A percentile compares a stretch with the other conserved stretches of the same genome.
phyloP scores from a whole-genome alignment of 2,797 vertebrate genomes.

The Coranthus polyacanthus region DNA sequence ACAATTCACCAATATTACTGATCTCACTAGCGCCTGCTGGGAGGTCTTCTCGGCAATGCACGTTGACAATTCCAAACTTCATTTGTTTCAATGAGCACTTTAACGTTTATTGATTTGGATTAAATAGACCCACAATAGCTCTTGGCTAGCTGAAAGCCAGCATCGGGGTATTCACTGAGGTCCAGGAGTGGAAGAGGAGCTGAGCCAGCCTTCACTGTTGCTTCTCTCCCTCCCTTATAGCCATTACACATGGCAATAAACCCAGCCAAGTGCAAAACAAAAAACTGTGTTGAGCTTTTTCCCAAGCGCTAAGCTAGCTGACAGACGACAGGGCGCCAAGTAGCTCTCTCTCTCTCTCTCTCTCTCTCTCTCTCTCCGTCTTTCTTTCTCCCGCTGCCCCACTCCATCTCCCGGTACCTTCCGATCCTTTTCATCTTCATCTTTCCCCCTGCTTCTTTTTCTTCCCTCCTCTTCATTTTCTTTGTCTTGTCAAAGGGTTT shows the following conservation, averaged over 20 bases:
- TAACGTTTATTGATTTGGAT: constrained; percentile 72
- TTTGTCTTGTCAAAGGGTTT: constrained; percentile 63
- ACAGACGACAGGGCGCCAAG: constrained; percentile 44
- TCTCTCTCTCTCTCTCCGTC: background rate
- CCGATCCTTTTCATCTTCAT: constrained; percentile 47
- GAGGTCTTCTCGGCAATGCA: constrained; percentile 40
- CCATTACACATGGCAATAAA: constrained; percentile 60
- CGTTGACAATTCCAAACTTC: constrained; percentile 59
- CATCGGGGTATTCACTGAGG: constrained; percentile 42
- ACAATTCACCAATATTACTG: constrained; percentile 18
- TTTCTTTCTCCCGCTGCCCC: constrained; percentile 8
- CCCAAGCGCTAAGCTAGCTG: constrained; percentile 54
- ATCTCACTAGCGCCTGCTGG: constrained; percentile 33
- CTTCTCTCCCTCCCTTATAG: constrained; percentile 55
- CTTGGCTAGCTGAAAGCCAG: constrained; percentile 56
- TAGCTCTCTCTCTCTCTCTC: constrained; percentile 25
- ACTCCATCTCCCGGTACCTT: constrained; percentile 35
- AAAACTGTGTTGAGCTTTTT: constrained; percentile 46
- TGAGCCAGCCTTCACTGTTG: constrained; percentile 52
- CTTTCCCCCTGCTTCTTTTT: constrained; percentile 31
- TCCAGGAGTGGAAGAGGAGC: constrained; percentile 56
- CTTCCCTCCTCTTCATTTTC: constrained; percentile 47
- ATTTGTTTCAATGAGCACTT: constrained; percentile 70
- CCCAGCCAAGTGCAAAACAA: constrained; percentile 47
- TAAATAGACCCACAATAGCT: constrained; percentile 65